These are phyloP conservation scores for Chaetura pelagica DNA, from an alignment of 2,113 vertebrate genomes.

Conservation along the genomic window DNA sequence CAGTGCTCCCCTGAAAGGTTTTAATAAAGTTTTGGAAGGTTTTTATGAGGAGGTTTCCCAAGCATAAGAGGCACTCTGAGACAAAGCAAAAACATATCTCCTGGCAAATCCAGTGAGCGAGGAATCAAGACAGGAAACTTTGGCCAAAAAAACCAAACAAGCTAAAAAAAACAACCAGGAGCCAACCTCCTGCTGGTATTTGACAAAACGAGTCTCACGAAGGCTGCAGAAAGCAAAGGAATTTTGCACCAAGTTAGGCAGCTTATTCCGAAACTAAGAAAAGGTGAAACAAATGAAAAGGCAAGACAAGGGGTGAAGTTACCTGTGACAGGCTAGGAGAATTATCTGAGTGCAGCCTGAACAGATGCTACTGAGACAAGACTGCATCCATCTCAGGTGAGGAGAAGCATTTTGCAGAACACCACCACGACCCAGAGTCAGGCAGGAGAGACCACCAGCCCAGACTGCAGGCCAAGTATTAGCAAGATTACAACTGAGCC, in stretches of 20 bases:
- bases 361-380: accelerated
- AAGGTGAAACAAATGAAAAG: neutral
- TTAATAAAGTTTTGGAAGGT: neutral
- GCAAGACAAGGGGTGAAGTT: neutral
- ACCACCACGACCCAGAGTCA: neutral
- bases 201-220: neutral
- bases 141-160: neutral
- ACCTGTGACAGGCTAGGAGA: neutral
- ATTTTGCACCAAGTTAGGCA: neutral
- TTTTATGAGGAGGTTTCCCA: neutral
- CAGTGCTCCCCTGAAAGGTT: neutral
- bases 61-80: neutral
- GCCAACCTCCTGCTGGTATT: neutral
- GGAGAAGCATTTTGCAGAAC: neutral
- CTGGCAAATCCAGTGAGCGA: neutral
- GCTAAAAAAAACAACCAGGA: neutral
- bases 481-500: neutral
- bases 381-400: neutral
- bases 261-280: neutral
- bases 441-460: neutral
- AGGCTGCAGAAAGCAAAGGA: neutral
- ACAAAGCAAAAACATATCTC: neutral
- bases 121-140: neutral
- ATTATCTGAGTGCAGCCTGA: accelerated
- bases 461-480: accelerated